Base-by-base conservation (phyloP, 2,888 invertebrate species). In the Lasioglossum oenotherae region DNA sequence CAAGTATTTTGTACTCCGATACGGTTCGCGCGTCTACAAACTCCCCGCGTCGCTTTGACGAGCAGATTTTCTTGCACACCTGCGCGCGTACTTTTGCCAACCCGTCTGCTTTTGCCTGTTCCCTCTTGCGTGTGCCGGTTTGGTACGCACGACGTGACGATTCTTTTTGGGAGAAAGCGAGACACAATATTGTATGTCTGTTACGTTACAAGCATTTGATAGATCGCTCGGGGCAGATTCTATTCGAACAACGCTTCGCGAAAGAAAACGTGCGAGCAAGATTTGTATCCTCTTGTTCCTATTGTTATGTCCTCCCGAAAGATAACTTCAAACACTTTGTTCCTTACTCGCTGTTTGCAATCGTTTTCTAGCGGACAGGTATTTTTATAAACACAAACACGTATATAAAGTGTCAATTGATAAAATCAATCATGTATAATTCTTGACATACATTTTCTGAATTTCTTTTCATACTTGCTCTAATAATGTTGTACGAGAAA, bases 1-100 rank as follows among this genome's bases (percentile, higher is more conserved):
- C 44, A 16, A 46, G 69, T 78, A 78, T 78, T 69, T 78, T 78
- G 69, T 78, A 78, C 69, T 49, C 12, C 78, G 78, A 41, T 49
- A 49, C 69, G 46, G 35, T n/a, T 69, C 69, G 49, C 67, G 49
- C 38, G 35, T 19, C 76, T 76, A 46, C 76, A n/a, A 78, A 38
- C 49, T 78, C 49, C 16, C 27, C 46, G 16, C 27, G 53, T 10
- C 53, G 78, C 49, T 71, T 78, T 53, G 35, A 67, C 35, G 14
- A 6, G n/a, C 46, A 14, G 27, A 60, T 77, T 77, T 77, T 46
- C 64, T 67, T 31, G 46, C 67, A 31, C 12, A n/a, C 19, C 19
- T 10, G 3, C n/a, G 53, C 23, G 53, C 19, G 23, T 44, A 6
- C 46, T 23, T 2, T 38, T 23, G 35, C 31, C 64, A 38, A 69